Percentiles rank a stretch among this genome's conserved stretches.
Conservation (phyloP, 2,797 vertebrate species). For the Falco berigora region DNA sequence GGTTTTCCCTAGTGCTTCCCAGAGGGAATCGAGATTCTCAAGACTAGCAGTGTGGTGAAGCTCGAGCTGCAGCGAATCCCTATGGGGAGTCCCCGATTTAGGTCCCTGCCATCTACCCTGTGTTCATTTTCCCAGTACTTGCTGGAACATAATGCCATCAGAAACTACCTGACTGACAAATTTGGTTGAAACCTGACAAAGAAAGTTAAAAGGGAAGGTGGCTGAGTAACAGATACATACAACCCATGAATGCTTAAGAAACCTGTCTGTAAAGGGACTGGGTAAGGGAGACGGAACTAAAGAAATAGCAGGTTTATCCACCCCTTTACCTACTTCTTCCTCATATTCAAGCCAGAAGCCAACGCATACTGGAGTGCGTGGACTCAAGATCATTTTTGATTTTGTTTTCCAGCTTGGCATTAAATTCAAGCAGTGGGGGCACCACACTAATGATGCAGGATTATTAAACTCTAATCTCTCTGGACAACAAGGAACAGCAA, state of each 20-base stretch:
- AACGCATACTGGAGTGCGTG: rapidly evolving
- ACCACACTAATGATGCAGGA: background rate
- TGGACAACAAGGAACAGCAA: background rate
- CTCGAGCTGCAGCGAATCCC: background rate
- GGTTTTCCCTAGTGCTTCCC: background rate
- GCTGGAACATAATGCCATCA: background rate
- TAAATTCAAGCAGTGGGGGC: background rate
- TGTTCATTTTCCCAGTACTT: background rate
- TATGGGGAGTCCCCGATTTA: background rate
- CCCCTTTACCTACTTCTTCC: background rate
- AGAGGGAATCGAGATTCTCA: background rate
- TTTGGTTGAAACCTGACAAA: background rate
- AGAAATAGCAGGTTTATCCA: background rate
- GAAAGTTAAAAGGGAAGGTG: background rate
- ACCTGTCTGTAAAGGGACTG: background rate
- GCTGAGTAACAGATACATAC: background rate
- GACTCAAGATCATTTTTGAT: background rate
- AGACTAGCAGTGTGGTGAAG: background rate
- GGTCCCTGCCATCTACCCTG: background rate
- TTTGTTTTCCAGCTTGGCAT: background rate
- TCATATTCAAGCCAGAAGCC: background rate
- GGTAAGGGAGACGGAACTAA: background rate
- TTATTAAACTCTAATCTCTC: background rate
- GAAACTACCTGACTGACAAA: background rate
- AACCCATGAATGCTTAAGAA: background rate